Percentiles rank a stretch among this genome's conserved stretches.
Evolutionary conservation across 1,140 invertebrate species (phyloP).

Genomic region (Bombus haemorrhoidalis): DNA sequence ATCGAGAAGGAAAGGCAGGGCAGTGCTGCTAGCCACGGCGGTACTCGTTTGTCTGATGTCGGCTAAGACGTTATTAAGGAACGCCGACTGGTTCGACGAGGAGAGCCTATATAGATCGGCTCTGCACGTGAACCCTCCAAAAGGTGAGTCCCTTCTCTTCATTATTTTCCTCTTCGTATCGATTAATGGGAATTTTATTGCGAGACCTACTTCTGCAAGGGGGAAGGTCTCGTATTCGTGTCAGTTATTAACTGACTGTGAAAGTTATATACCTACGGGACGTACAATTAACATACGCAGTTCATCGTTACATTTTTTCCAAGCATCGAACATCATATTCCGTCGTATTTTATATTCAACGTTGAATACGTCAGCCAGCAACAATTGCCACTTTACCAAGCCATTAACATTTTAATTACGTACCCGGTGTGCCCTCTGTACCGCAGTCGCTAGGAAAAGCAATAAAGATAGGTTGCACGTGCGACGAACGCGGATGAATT

Average conservation of each 20-base stretch:
- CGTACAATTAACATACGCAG: not conserved
- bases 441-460: not conserved
- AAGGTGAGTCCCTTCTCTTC: constrained; percentile 87
- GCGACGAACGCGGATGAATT: constrained; percentile 41
- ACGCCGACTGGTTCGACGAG: constrained; percentile 95
- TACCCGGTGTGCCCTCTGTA: not conserved
- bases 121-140: constrained; percentile 96
- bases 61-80: constrained; percentile 90
- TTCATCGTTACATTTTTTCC: not conserved
- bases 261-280: too few relatives aligned
- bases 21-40: constrained; percentile 83
- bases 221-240: too few relatives aligned
- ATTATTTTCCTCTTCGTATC: not conserved
- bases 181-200: not conserved
- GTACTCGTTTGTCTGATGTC: constrained; percentile 88
- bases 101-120: constrained; percentile 96
- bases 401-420: not conserved
- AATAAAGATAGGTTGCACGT: constrained; percentile 26
- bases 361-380: not conserved
- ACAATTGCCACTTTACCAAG: not conserved
- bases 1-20: constrained; percentile 78
- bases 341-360: not conserved
- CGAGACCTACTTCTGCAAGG: too few relatives aligned
- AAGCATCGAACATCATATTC: not conserved
- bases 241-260: too few relatives aligned